phyloP scores from a whole-genome alignment of 2,888 invertebrate genomes.

The Nezara viridula region DNA sequence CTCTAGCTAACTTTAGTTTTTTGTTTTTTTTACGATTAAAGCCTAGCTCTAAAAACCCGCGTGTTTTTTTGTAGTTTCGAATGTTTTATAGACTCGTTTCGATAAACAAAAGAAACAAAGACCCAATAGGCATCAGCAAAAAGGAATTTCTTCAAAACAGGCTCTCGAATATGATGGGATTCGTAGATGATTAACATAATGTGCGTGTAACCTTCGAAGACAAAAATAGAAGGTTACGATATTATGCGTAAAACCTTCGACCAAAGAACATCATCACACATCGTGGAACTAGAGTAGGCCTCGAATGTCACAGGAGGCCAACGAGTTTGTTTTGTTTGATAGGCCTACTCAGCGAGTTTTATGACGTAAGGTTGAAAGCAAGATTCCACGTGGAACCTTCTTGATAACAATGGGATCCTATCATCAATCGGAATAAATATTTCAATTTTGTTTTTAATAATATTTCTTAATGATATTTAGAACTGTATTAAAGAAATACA shows the following conservation, averaged over 20 bases:
- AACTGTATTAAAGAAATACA: too few relatives aligned
- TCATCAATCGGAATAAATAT: too few relatives aligned
- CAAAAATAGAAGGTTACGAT: background rate
- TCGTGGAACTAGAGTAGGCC: background rate
- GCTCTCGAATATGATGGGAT: background rate
- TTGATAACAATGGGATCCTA: too few relatives aligned
- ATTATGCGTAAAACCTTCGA: background rate
- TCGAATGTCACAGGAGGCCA: background rate
- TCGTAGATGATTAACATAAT: background rate
- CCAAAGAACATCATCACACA: background rate
- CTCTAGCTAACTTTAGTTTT: too few relatives aligned
- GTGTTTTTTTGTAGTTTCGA: background rate
- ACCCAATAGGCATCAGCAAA: too few relatives aligned
- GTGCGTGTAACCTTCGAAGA: background rate
- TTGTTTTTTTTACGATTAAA: too few relatives aligned
- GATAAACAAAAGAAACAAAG: background rate
- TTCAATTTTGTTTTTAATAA: too few relatives aligned
- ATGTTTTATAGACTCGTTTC: background rate
- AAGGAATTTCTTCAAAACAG: background rate
- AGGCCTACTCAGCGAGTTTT: background rate
- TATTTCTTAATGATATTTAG: too few relatives aligned
- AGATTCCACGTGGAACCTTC: background rate
- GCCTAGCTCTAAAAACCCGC: too few relatives aligned
- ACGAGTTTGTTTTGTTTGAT: background rate
- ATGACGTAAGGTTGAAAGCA: background rate